Base-by-base conservation (phyloP, 2,888 invertebrate genomes). In the Acanthococcus lagerstroemiae region DNA sequence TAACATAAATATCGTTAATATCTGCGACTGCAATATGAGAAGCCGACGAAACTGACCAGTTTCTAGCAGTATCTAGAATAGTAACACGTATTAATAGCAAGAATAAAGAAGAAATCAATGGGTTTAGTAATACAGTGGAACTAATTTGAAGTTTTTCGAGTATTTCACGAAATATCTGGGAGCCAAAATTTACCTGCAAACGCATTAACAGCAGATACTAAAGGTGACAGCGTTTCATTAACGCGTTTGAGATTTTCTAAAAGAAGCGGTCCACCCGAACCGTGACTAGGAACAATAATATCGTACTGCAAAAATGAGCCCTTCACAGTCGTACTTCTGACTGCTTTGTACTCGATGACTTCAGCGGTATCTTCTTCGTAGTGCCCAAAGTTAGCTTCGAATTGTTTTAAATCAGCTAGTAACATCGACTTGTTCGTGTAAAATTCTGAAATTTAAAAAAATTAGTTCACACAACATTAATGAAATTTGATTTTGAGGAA, bases 21-120 rank as follows among this genome's bases (percentile, higher is more conserved):
- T 87, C 87, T 69, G 84, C 80, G 56, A 81, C 83, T 48, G 84
- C 83, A 37, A 87, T 78, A 68, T 83, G 84, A 5, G 83, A 80
- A 69, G 76, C 77, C 78, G 74, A 67, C 63, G 69, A 72, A 67
- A 72, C 67, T 55, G 70, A 68, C 69, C 71, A 69, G 24, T 52
- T 60, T 69, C 69, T 30, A 44, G 52, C 45, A 45, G 65, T 27
- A 66, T 70, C 75, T 72, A 70, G 70, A 22, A 25, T 19, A 27
- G 26, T 9, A 46, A 17, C 2, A 37, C n/a, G n/a, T 15, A 37
- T 37, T 2, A 37, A 37, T 2, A 15, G n/a, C 37, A 37, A 37
- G n/a, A 2, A 37, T 37, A 37, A 37, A 37, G 9, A 27, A 48
- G 19, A 63, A 52, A 22, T 22, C n/a, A 1, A n/a, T n/a, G n/a